Evolutionary conservation across 2,797 vertebrate species (phyloP), one percentile per base, ranked within the genome.

Genomic region (Microctenopoma lineatum): DNA sequence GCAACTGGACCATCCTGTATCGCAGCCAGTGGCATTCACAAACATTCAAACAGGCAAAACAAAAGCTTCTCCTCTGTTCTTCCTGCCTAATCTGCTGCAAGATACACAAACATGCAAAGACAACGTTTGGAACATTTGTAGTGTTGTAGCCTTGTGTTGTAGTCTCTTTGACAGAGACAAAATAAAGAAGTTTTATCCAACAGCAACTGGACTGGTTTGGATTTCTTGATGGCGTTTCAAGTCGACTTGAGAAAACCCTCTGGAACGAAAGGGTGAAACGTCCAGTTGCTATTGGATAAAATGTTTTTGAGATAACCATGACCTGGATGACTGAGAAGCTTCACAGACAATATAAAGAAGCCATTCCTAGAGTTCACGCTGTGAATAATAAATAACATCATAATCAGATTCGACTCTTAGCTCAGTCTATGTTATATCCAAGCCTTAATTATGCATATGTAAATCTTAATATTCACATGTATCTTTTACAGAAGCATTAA

Each of bases 1-100:
- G 76, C 71, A 65, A 62, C 66, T 54, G 27, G 42, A 59, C 44
- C 48, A 51, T 56, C 61, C 42, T 32, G 38, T 45, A 38, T 14
- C 5, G 61, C 52, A 39, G 8, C 14, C 46, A 6, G 16, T 36
- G 36, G 12, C 25, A 41, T 39, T 16, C 42, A 51, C 15, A 26
- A 1, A 34, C 58, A 44, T 52, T 65, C 2, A 60, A 1, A 29
- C 61, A 42, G 12, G 26, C 39, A 52, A 50, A 57, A 41, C 36
- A 45, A 73, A 70, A 48, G 34, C 44, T 12, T 48, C 61, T 54
- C 41, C 27, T 54, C 36, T 46, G 29, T 46, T 21, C 14, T 60
- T 11, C 14, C 4, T 14, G 7, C 15, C 15, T 44, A 16, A 44
- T n/a, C 16, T 64, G 1, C 53, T 44, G 27, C 12, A 39, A 27